Evolutionary conservation across 2,113 vertebrate species (phyloP), one percentile per base, ranked within the genome.

Genomic region (Vulpes lagopus): DNA sequence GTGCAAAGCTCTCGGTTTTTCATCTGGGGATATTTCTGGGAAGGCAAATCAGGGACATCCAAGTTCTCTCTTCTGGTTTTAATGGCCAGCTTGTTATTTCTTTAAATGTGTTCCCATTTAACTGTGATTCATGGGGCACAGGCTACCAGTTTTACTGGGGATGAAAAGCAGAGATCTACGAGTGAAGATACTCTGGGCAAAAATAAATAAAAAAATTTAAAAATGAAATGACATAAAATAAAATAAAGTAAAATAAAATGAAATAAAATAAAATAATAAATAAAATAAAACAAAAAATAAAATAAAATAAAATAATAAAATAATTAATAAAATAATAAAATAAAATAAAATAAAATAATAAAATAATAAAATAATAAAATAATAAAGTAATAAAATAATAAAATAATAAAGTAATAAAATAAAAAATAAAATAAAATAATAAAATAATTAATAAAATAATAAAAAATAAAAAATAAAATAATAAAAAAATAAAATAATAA

Each of bases 11-110:
- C 27, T 53, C 38, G n/a, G 27, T 67, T 71, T 96, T 60, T 23
- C 38, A n/a, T 8, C 64, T 51, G 80, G 53, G 20, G 84, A 53
- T 96, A 89, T 85, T 97, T 97, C 80, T 84, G 76, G 9, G 2
- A 96, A 71, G 32, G 80, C 93, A 96, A 96, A 11, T 57, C 57
- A 96, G 22, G 1, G 64, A 17, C 57, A 89, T 27, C 0, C 0
- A 32, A 97, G 71, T 90, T 1, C 2, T 83, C 83, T 88, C 30
- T 20, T 92, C 57, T 71, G 96, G 35, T 2, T 95, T 1, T 51
- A 38, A 93, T 7, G 59, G 49, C 51, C 30, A 78, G 76, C 11
- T 2, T 96, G 19, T 30, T 3, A 95, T 91, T 84, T 97, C 23
- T 94, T 53, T 6, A 84, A 96, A 43, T 19, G 57, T 80, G 22